phyloP scores from a whole-genome alignment of 1,140 invertebrate species.

The Drosophila ficusphila region DNA sequence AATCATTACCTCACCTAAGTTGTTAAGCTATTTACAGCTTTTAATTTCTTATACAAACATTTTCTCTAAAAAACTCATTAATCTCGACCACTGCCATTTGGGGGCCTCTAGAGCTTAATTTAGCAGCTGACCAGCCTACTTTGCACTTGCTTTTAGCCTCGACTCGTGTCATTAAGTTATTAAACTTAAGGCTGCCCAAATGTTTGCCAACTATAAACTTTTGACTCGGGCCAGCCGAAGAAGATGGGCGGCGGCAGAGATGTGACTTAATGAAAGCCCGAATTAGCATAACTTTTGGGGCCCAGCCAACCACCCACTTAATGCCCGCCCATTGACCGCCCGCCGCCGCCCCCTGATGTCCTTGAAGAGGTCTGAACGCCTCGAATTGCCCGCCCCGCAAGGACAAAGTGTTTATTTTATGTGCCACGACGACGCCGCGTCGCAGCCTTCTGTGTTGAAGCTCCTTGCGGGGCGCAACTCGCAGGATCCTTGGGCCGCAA shows the following conservation, averaged over 20 bases:
- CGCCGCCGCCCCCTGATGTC: slow-evolving; percentile 15
- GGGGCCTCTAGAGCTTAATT: slow-evolving; percentile 58
- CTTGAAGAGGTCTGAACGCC: slow-evolving; percentile 25
- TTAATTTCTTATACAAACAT: too few relatives aligned
- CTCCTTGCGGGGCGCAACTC: slow-evolving; percentile 39
- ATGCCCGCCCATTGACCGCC: slow-evolving; percentile 1
- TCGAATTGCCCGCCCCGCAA: slow-evolving; percentile 46
- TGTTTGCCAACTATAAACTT: slow-evolving; percentile 74
- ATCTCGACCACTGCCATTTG: not conserved
- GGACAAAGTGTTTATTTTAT: slow-evolving; percentile 76
- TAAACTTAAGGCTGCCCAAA: slow-evolving; percentile 70
- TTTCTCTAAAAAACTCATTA: too few relatives aligned
- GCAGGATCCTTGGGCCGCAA: slow-evolving; percentile 58
- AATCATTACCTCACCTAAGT: too few relatives aligned
- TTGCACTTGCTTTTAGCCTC: slow-evolving; percentile 53
- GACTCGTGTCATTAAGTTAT: slow-evolving; percentile 78
- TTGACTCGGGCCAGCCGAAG: slow-evolving; percentile 52
- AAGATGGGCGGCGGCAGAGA: slow-evolving; percentile 11
- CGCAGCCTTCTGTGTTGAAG: slow-evolving; percentile 24
- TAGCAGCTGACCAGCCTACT: slow-evolving; percentile 78
- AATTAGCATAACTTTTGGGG: slow-evolving; percentile 74
- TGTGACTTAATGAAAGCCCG: slow-evolving; percentile 77
- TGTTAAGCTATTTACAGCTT: too few relatives aligned
- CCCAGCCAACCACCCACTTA: slow-evolving; percentile 9
- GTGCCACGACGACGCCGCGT: slow-evolving; percentile 42